phyloP scores from a whole-genome alignment of 30 jellyfish, hydroid and myxozoan genomes.

The Pelagia noctiluca region DNA sequence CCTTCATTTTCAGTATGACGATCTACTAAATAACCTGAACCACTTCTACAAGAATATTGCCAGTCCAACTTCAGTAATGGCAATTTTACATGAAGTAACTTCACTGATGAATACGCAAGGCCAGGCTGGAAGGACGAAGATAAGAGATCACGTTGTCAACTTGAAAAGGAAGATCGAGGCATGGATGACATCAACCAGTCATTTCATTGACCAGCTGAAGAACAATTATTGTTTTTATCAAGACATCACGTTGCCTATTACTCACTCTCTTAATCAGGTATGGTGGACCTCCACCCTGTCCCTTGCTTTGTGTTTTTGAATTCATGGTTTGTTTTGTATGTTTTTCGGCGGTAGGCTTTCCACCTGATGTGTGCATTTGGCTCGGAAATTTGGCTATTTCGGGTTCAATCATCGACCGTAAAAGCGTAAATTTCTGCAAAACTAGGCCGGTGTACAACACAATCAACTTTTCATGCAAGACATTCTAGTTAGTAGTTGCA shows the following conservation, averaged over 20 bases:
- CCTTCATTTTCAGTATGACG: slow-evolving; percentile 65
- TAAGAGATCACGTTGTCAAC: no score
- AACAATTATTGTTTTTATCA: slow-evolving; percentile 65
- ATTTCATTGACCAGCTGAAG: slow-evolving; percentile 49
- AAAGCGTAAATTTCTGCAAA: no score
- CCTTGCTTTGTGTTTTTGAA: no score
- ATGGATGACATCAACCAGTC: slow-evolving; percentile 67
- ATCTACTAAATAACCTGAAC: slow-evolving; percentile 50
- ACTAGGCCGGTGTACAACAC: no score
- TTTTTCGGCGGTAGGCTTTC: slow-evolving; percentile 2
- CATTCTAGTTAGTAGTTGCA: no score
- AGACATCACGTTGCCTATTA: slow-evolving; percentile 49
- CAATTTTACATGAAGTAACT: slow-evolving; percentile 44
- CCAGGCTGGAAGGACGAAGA: no score
- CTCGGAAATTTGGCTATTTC: no score
- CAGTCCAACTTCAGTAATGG: slow-evolving; percentile 19
- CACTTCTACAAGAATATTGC: slow-evolving; percentile 70
- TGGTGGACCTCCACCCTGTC: neutral
- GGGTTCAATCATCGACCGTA: no score
- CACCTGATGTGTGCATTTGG: no score
- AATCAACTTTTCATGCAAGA: no score
- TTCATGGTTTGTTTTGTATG: neutral
- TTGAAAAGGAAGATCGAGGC: slow-evolving; percentile 37
- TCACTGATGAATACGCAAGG: no score
- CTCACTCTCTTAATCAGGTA: slow-evolving; percentile 36